Percentiles rank a stretch among this genome's conserved stretches.
Conservation (phyloP, 2,797 vertebrate genomes). For the Channallabes apus region DNA sequence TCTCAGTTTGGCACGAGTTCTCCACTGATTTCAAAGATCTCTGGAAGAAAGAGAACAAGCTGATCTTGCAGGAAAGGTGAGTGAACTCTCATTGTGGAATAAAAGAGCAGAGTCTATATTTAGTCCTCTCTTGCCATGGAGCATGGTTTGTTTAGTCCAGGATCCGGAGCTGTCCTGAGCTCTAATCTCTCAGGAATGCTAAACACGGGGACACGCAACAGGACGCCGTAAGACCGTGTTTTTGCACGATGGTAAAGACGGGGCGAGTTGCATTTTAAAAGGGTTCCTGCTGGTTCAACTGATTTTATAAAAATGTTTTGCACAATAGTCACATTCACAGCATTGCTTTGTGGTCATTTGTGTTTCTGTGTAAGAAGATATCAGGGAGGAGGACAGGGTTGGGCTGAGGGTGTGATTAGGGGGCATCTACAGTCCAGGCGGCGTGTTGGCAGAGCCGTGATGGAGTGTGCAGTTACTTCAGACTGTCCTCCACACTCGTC, state of each 20-base stretch:
- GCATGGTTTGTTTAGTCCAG: slow-evolving; percentile 41
- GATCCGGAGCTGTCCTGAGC: slow-evolving; percentile 24
- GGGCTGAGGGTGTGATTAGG: slow-evolving; percentile 9
- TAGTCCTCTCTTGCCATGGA: slow-evolving; percentile 5
- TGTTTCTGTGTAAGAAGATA: background rate
- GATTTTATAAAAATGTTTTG: slow-evolving; percentile 32
- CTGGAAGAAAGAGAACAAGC: slow-evolving; percentile 96
- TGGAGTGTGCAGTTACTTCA: slow-evolving; percentile 12
- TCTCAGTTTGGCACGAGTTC: slow-evolving; percentile 95
- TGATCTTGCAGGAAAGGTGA: slow-evolving; percentile 92
- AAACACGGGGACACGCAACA: background rate
- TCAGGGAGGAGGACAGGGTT: background rate
- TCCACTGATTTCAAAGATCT: slow-evolving; percentile 95
- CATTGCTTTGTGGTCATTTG: background rate
- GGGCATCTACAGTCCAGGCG: background rate
- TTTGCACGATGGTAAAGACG: slow-evolving; percentile 23
- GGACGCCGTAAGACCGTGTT: background rate
- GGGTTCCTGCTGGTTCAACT: slow-evolving; percentile 21
- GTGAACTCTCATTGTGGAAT: background rate
- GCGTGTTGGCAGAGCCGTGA: slow-evolving; percentile 3
- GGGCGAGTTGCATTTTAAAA: slow-evolving; percentile 21
- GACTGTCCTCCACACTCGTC: background rate
- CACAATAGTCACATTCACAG: background rate
- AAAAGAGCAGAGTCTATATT: slow-evolving; percentile 18
- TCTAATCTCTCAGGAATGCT: slow-evolving; percentile 42